Percentiles rank a stretch among this genome's conserved stretches.
Conservation (phyloP, 2,113 vertebrate species). For the Podarcis raffonei region DNA sequence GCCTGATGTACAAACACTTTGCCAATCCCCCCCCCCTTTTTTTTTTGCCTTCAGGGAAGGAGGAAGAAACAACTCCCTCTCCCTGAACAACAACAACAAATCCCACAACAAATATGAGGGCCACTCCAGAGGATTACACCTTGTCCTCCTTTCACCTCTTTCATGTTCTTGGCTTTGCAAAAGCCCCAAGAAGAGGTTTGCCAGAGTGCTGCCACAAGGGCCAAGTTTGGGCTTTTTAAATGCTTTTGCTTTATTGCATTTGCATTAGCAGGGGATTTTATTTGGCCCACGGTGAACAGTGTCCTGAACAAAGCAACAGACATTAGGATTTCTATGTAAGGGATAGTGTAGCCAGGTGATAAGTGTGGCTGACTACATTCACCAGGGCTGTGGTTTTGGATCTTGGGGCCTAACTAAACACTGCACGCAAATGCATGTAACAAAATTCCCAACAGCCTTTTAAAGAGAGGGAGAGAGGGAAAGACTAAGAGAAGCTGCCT, state of each 20-base stretch:
- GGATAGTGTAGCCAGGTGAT: background rate
- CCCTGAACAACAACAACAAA: slow-evolving; percentile 15
- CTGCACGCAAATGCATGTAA: background rate
- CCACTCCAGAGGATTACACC: slow-evolving; percentile 1
- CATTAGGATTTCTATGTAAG: background rate
- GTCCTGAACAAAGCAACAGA: slow-evolving; percentile 30
- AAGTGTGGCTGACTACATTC: background rate
- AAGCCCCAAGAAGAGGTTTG: background rate
- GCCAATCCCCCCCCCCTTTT: background rate
- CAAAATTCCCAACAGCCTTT: background rate
- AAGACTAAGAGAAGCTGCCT: background rate
- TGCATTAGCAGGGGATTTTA: background rate
- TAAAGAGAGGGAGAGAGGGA: no score
- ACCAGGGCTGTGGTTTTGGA: slow-evolving; percentile 7
- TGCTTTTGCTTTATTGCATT: slow-evolving; percentile 3
- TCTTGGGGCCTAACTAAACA: background rate
- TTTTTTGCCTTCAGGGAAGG: background rate
- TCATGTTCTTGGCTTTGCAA: slow-evolving; percentile 8
- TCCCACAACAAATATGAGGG: background rate
- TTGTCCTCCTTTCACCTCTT: slow-evolving; percentile 3
- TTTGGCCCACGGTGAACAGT: background rate
- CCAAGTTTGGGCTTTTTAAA: background rate
- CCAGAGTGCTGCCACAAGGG: background rate
- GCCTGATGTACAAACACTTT: slow-evolving; percentile 30
- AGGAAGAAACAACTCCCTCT: background rate